Evolutionary conservation across 35 echinoderm and acorn worm species (phyloP), one percentile per base, ranked within the genome.

Genomic region (Patiria miniata): DNA sequence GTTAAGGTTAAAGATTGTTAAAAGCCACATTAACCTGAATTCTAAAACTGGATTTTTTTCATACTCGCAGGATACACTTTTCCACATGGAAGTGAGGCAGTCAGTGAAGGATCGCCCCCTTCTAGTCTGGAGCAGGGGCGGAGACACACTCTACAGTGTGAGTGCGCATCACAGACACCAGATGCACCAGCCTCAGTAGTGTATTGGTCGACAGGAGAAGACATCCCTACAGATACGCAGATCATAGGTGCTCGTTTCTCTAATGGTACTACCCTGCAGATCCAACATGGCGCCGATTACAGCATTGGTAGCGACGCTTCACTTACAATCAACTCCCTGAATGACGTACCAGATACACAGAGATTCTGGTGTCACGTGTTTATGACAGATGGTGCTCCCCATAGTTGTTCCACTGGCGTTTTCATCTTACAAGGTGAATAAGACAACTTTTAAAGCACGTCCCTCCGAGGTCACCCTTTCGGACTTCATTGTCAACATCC

Each of bases 281-380:
- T 73, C 65, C 19, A 73, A 22, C 10, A 15, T 30, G 23, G 65
- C 14, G 65, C 0, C 29, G 65, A 7, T 73, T 32, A 5, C 65
- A 34, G 65, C 34, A 34, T 73, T 14, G 65, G 10, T 30, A 14
- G 26, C 6, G 5, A 30, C 65, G 65, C 26, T 36, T 73, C 65
- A 14, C 65, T 73, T 32, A 36, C 16, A 22, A 10, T 73, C 65
- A 73, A 73, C 65, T 73, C 65, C 14, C 65, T 73, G 23, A 10
- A 73, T 26, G 9, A 30, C 26, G 2, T 16, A 2, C 65, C 10
- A 30, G 65, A 73, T 14, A 36, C 19, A 14, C 10, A 1, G 65
- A 73, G 21, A 34, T 73, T 73, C 29, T 73, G 65, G 65, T 73
- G 65, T 73, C 65, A 73, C 65, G 26, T 73, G 6, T 73, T 73